Evolutionary conservation across 2,888 invertebrate species (phyloP), one percentile per base, ranked within the genome.

Genomic region (Lasioglossum oenotherae): DNA sequence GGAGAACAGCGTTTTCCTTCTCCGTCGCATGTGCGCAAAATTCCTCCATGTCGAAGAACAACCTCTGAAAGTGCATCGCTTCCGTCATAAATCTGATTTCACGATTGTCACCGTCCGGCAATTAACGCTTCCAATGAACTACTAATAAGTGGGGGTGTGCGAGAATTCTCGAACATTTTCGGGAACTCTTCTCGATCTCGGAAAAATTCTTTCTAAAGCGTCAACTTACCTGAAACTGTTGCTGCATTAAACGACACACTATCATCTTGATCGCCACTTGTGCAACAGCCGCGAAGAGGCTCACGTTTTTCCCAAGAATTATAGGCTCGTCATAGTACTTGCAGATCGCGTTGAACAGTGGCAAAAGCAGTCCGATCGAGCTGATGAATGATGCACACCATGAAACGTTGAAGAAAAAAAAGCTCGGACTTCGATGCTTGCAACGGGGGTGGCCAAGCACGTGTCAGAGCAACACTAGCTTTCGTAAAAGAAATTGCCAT

Each of bases 31-130:
- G 57, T 38, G 88, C 84, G 12, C 89, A 74, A 53, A 91, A 92
- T n/a, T 44, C 53, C 41, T 92, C 90, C 89, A 92, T 80, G 14
- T 91, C 90, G 31, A n/a, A 41, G 64, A 80, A 77, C 19, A 92
- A 38, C 0, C 38, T 27, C 92, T 92, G 64, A 6, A 31, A 64
- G 16, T 31, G 64, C 6, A 31, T 64, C 31, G 4, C 14, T 27
- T 12, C 4, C 27, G 14, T 49, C 6, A 19, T 6, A 49, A 27
- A 60, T 60, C 14, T 60, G 27, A 27, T 27, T 60, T 60, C 10
- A 12, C 57, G 57, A 12, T n/a, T 12, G 12, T 27, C 19, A 5
- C 6, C 1, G 16, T 19, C 2, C 2, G 49, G 49, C 16, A 49
- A 49, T 49, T 49, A 49, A 49, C 6, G 19, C 19, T 46, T 5